Conservation (phyloP, 2,113 vertebrate species). For the Paedocypris sp. region DNA sequence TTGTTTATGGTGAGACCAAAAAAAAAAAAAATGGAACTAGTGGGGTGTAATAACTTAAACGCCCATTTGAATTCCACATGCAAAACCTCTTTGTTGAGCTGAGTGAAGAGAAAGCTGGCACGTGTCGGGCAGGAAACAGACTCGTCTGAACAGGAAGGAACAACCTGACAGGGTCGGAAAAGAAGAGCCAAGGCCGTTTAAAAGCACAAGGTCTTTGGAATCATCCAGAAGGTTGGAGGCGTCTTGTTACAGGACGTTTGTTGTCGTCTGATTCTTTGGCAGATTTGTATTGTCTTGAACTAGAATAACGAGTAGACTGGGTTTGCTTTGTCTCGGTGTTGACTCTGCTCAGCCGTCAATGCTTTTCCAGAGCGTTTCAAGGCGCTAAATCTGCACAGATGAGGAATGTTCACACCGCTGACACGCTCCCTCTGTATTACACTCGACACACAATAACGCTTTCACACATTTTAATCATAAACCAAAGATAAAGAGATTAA, state of each 20-base stretch:
- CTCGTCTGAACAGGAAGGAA: constrained; percentile 47
- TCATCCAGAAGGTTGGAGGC: not conserved
- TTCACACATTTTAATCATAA: too few species aligned
- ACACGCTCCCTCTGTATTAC: too few species aligned
- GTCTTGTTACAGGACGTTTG: not conserved
- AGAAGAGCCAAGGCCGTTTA: constrained; percentile 33
- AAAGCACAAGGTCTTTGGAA: too few species aligned
- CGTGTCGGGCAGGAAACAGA: not conserved
- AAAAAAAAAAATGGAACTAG: too few species aligned
- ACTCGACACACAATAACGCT: too few species aligned
- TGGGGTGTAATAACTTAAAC: too few species aligned
- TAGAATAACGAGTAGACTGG: constrained; percentile 6
- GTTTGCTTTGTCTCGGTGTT: not conserved
- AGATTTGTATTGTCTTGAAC: constrained; percentile 15
- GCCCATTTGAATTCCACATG: too few species aligned
- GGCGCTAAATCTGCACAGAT: not conserved
- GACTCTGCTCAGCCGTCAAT: not conserved
- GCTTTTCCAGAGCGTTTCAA: not conserved
- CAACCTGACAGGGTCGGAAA: constrained; percentile 47
- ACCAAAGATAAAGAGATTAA: too few species aligned
- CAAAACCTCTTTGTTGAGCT: too few species aligned
- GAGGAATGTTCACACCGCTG: too few species aligned
- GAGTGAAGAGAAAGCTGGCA: not conserved
- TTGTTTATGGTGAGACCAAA: too few species aligned
- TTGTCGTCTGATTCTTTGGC: not conserved